Conservation (phyloP, 2,113 vertebrate species). For the Tyto alba region DNA sequence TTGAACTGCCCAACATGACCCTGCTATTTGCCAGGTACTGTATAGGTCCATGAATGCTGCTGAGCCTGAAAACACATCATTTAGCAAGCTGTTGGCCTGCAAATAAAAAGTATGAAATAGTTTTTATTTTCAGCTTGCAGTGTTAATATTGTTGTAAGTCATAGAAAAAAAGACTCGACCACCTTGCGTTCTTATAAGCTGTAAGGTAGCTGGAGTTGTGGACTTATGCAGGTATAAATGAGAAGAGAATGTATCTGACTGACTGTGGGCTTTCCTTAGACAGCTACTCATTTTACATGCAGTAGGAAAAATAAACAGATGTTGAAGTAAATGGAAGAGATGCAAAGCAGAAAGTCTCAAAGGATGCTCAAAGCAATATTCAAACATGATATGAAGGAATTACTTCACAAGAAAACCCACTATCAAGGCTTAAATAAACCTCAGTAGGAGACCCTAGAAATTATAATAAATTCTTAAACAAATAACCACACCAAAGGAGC, state of each 20-base stretch:
- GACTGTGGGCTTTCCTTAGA: neutral
- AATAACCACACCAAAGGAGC: neutral
- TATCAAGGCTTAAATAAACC: slow-evolving; percentile 23
- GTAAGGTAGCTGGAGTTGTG: neutral
- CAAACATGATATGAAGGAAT: neutral
- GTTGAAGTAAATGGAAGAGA: neutral
- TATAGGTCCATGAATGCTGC: neutral
- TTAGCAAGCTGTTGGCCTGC: neutral
- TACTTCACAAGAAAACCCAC: neutral
- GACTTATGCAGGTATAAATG: neutral
- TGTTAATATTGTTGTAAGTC: neutral
- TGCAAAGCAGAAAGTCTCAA: neutral
- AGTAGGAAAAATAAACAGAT: slow-evolving; percentile 23
- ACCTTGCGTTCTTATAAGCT: neutral
- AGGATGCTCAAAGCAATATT: neutral
- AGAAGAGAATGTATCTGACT: neutral
- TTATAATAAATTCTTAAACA: neutral
- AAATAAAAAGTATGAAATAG: neutral
- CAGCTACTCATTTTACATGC: neutral
- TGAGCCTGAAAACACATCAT: neutral
- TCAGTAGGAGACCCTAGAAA: neutral
- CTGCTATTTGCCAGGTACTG: neutral
- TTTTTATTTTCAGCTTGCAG: neutral
- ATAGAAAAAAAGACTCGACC: neutral
- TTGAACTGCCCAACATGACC: neutral